Evolutionary conservation across 2,888 invertebrate genomes (phyloP).

Genomic region (Dioctria linearis): DNA sequence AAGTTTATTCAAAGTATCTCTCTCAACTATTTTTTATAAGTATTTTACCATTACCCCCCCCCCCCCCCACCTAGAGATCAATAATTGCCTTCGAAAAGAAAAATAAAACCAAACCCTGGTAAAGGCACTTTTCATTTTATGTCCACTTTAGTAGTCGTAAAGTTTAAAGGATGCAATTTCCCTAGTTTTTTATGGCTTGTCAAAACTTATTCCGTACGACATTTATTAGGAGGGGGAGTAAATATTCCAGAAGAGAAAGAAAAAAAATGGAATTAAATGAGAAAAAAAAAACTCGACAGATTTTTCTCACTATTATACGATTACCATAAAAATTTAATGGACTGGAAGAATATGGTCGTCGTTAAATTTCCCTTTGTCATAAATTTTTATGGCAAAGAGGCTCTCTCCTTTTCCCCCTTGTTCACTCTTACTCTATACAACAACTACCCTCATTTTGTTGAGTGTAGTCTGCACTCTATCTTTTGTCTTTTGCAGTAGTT

Average conservation of each 20-base stretch:
- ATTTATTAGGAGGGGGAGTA: conserved; percentile 16
- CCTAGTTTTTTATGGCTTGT: conserved; percentile 37
- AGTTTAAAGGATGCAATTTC: conserved; percentile 39
- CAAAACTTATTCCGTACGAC: conserved; percentile 38
- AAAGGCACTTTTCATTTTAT: conserved; percentile 23
- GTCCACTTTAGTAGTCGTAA: conserved; percentile 34
- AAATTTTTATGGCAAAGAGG: conserved; percentile 32
- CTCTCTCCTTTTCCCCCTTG: neutral
- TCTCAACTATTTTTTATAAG: no score
- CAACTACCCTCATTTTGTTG: no score
- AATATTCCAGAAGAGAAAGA: neutral
- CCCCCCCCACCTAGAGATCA: neutral
- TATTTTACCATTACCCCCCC: no score
- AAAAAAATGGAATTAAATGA: neutral
- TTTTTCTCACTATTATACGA: conserved; percentile 44
- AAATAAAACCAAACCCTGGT: neutral
- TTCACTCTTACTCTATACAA: neutral
- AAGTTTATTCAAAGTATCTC: no score
- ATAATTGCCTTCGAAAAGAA: neutral
- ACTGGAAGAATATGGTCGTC: conserved; percentile 50
- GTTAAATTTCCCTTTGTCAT: conserved; percentile 51
- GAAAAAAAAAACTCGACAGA: conserved; percentile 22
- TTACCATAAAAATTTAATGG: conserved; percentile 55
- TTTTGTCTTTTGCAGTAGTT: neutral
- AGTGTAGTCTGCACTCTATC: neutral